These are phyloP conservation scores for Venturia canescens DNA, from an alignment of 1,140 invertebrate genomes.

Conservation along the genomic window DNA sequence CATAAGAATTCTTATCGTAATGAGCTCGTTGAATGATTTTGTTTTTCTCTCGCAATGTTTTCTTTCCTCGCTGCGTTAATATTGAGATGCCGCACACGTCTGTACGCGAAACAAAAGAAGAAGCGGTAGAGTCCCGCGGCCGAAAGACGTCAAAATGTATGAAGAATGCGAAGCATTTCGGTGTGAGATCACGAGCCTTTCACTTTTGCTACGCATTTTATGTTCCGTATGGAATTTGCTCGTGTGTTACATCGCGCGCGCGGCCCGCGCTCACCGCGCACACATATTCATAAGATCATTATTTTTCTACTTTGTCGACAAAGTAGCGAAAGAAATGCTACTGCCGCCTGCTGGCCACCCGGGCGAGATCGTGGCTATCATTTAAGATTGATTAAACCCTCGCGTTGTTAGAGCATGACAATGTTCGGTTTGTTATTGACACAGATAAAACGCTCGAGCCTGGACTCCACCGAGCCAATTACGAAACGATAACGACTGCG, in stretches of 20 bases:
- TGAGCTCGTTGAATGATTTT: no score
- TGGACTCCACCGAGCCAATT: constrained; percentile 1
- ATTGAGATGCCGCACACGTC: no score
- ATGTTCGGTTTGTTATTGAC: constrained; percentile 8
- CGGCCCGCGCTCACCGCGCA: neutral
- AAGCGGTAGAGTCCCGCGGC: no score
- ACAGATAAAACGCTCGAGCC: neutral
- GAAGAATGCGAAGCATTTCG: constrained; percentile 1
- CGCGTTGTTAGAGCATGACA: neutral
- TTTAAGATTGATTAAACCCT: constrained; percentile 23
- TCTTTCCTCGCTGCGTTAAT: no score
- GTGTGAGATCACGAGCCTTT: constrained; percentile 36
- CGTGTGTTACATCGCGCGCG: no score
- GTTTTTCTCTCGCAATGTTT: no score
- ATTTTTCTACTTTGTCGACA: neutral
- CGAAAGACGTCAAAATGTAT: no score
- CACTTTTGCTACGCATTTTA: constrained; percentile 14
- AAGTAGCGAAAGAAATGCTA: neutral
- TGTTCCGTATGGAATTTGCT: no score
- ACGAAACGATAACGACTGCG: neutral
- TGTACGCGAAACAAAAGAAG: no score
- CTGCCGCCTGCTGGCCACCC: neutral
- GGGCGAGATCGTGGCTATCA: neutral
- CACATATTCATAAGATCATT: neutral
- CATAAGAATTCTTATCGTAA: no score